Evolutionary conservation across 2,888 invertebrate species (phyloP), one percentile per base, ranked within the genome.

Genomic region (Sthenelais limicola): DNA sequence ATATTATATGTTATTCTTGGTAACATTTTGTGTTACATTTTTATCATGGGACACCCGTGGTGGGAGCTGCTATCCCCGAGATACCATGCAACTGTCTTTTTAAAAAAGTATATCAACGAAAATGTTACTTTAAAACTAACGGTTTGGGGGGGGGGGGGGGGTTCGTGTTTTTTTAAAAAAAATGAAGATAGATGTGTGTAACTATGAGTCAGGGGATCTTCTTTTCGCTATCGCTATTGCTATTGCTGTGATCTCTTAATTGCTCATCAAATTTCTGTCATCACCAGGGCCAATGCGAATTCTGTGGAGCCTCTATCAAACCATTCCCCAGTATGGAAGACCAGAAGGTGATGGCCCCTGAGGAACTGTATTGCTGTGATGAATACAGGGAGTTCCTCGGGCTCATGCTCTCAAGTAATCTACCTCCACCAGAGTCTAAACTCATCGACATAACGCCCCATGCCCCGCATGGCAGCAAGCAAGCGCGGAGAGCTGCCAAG

Each of bases 351-450:
- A 67, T 73, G 28, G 76, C 82, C 0, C 85, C 86, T n/a, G 83
- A 84, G 28, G 77, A 80, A 69, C 74, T 87, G 24, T 87, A 83
- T 75, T 87, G 87, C 74, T 87, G 87, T 78, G 82, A 82, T 52
- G 82, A 84, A 0, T 87, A 86, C 71, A 26, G 83, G 7, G 83
- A 87, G 56, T 86, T 86, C 77, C 83, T 87, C 0, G 81, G 85
- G 71, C 83, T 81, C 77, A 82, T 84, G 18, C 76, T 83, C 32
- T 79, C 74, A 18, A 80, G 81, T 18, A 1, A 18, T 18, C 32
- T 18, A 56, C 80, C 81, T 0, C 58, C 72, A 30, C 68, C 62
- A 18, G 75, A 78, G 12, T 73, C 72, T 35, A 76, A 80, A 26
- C 47, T 68, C 28, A 68, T 68, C 3, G 56, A 56, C 56, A 56